A percentile compares a stretch with the other conserved stretches of the same genome.
phyloP scores from a whole-genome alignment of 2,797 vertebrate genomes.

The Mormyrus proboscirostris region DNA sequence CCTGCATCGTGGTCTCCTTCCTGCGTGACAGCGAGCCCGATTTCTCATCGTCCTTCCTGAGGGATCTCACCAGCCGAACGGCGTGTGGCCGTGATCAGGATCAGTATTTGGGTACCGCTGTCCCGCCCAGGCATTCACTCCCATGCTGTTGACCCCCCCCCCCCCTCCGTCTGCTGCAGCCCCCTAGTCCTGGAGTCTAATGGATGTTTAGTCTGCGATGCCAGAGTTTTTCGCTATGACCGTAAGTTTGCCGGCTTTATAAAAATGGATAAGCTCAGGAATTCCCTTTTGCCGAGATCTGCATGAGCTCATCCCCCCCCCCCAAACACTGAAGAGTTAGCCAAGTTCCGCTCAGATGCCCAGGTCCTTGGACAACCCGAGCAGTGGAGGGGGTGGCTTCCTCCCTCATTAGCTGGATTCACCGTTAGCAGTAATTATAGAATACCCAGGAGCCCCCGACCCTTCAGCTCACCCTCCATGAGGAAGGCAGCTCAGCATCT shows the following conservation, averaged over 20 bases:
- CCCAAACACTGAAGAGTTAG: background rate
- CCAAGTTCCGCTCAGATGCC: background rate
- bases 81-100: background rate
- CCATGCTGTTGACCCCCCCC: background rate
- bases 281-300: too few species aligned
- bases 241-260: too few species aligned
- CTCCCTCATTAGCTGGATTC: constrained; percentile 34
- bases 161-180: background rate
- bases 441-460: constrained; percentile 27
- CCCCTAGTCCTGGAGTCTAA: constrained; percentile 29
- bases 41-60: background rate
- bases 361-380: background rate
- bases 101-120: background rate
- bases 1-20: background rate
- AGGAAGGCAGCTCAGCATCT: constrained; percentile 10
- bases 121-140: background rate
- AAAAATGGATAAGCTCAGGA: too few species aligned
- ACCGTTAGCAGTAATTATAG: constrained; percentile 37
- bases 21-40: background rate
- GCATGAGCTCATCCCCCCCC: background rate
- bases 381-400: background rate
- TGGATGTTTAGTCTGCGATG: constrained; percentile 33
- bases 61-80: background rate
- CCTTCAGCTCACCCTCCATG: background rate
- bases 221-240: background rate